Conservation (phyloP, 2,888 invertebrate species). For the Prostheceraeus crozeri region DNA sequence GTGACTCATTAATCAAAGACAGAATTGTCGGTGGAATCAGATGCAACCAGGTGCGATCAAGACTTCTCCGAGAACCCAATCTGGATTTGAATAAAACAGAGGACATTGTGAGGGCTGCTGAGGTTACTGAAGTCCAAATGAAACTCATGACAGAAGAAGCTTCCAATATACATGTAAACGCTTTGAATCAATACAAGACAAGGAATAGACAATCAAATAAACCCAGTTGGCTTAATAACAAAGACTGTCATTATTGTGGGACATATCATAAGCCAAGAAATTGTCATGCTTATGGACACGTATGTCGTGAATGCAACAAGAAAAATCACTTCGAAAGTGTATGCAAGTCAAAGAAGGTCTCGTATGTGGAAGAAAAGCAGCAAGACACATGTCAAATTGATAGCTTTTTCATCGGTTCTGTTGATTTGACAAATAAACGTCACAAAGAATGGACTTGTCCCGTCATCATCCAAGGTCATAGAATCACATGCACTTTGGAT, state of each 20-base stretch:
- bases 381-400: no score
- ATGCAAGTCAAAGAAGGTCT: constrained; percentile 26
- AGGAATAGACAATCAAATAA: no score
- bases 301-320: constrained; percentile 30
- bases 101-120: constrained; percentile 2
- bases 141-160: neutral
- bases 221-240: no score
- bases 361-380: no score
- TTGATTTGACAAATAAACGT: no score
- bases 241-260: neutral
- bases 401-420: no score
- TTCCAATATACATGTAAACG: no score
- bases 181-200: no score
- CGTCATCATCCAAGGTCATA: no score
- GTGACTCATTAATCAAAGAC: neutral
- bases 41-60: constrained; percentile 9
- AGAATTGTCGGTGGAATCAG: neutral
- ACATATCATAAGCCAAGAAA: neutral
- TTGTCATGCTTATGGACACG: constrained; percentile 23
- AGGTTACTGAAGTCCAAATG: constrained; percentile 14
- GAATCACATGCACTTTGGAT: no score
- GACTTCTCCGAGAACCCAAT: constrained; percentile 26
- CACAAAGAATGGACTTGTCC: no score
- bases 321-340: constrained; percentile 32
- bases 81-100: constrained; percentile 21